These are phyloP conservation scores for Pyrocephalus nanus DNA, from an alignment of 2,797 vertebrate genomes.

Conservation along the genomic window DNA sequence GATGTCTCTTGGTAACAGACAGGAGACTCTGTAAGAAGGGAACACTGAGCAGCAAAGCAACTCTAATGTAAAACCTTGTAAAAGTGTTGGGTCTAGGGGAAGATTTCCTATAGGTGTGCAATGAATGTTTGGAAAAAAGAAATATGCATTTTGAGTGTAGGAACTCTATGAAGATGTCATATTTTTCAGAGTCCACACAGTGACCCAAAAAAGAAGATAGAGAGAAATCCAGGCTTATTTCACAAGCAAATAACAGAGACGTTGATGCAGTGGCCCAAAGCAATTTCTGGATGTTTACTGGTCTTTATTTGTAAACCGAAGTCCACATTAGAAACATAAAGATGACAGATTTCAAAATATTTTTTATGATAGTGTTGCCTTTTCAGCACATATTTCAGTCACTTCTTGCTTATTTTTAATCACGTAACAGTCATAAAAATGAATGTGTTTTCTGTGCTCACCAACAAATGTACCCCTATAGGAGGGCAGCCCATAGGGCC, in stretches of 20 bases:
- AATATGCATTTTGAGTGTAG: not conserved
- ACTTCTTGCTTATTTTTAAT: not conserved
- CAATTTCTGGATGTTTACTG: not conserved
- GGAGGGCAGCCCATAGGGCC: not conserved
- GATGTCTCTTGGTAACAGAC: not conserved
- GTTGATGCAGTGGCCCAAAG: not conserved
- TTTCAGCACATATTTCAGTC: not conserved
- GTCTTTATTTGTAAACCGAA: not conserved
- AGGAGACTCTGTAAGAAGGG: not conserved
- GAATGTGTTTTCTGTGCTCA: not conserved
- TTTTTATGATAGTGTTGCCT: not conserved
- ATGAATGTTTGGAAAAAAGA: not conserved
- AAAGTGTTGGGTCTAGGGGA: accelerated
- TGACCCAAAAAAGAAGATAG: not conserved
- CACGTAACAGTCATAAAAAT: not conserved
- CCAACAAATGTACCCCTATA: not conserved
- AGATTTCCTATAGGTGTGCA: not conserved
- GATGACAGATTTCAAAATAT: not conserved
- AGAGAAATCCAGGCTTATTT: not conserved
- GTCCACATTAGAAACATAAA: not conserved
- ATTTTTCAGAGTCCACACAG: not conserved
- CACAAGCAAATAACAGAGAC: not conserved
- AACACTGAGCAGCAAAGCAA: not conserved
- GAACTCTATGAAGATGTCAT: not conserved
- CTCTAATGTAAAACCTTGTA: not conserved